phyloP scores from a whole-genome alignment of 2,888 invertebrate genomes.

The Craniophora ligustri region DNA sequence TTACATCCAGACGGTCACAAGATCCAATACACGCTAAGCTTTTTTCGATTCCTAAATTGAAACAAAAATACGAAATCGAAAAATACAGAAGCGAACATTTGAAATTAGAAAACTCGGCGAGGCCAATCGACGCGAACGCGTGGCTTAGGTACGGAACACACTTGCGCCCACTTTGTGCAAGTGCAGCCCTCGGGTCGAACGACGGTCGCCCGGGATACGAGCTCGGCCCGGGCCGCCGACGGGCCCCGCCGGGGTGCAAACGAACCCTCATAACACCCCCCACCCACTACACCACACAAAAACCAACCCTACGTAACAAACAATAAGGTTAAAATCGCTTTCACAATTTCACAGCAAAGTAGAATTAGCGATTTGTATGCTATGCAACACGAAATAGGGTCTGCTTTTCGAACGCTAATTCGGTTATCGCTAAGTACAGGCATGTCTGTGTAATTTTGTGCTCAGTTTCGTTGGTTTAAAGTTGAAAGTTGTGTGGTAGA shows the following conservation, averaged over 20 bases:
- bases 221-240: slow-evolving; percentile 77
- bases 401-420: slow-evolving; percentile 84
- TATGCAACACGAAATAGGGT: slow-evolving; percentile 81
- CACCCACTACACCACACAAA: slow-evolving; percentile 38
- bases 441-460: slow-evolving; percentile 47
- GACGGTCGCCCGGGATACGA: slow-evolving; percentile 82
- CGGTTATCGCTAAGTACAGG: slow-evolving; percentile 73
- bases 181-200: slow-evolving; percentile 70
- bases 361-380: slow-evolving; percentile 82
- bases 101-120: slow-evolving; percentile 61
- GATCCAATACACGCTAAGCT: slow-evolving; percentile 43
- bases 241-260: slow-evolving; percentile 68
- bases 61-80: slow-evolving; percentile 39
- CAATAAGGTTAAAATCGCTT: slow-evolving; percentile 42
- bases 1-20: slow-evolving; percentile 34
- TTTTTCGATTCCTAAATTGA: slow-evolving; percentile 53
- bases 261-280: slow-evolving; percentile 67
- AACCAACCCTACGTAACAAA: slow-evolving; percentile 47
- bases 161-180: slow-evolving; percentile 72
- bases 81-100: slow-evolving; percentile 51
- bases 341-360: slow-evolving; percentile 44
- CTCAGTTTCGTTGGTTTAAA: slow-evolving; percentile 50
- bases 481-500: slow-evolving; percentile 48
- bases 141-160: slow-evolving; percentile 66
- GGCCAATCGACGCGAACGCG: slow-evolving; percentile 58